A percentile compares a stretch with the other conserved stretches of the same genome.
Evolutionary conservation across 2,113 vertebrate species (phyloP).

Genomic region (Tautogolabrus adspersus): DNA sequence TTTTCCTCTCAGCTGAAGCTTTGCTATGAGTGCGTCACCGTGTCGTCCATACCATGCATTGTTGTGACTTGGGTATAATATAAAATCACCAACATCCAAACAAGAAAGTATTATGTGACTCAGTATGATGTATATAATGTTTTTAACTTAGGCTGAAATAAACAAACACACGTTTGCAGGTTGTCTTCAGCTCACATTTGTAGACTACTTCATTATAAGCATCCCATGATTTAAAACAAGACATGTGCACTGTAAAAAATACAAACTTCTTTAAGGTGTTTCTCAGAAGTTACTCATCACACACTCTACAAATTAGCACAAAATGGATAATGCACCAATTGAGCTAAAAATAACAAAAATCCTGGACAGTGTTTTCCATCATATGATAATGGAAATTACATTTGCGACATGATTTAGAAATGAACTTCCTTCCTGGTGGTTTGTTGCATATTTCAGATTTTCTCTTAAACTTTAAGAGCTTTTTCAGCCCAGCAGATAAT

Average conservation of each 20-base stretch:
- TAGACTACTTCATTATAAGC: background rate
- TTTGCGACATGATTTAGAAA: no score
- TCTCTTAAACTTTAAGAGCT: no score
- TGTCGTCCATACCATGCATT: background rate
- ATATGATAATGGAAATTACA: no score
- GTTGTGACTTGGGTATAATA: background rate
- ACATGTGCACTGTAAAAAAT: no score
- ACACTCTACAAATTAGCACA: no score
- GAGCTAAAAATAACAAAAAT: no score
- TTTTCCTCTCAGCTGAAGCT: constrained; percentile 9
- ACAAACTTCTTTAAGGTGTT: no score
- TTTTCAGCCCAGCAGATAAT: background rate
- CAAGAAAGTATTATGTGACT: background rate
- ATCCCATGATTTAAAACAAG: background rate
- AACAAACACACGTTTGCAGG: constrained; percentile 8
- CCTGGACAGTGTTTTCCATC: no score
- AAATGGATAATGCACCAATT: no score
- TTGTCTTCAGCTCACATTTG: constrained; percentile 2
- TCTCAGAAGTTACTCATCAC: no score
- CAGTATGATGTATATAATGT: constrained; percentile 43
- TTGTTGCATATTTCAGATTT: no score
- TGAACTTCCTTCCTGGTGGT: no score
- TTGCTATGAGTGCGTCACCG: background rate
- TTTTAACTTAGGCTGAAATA: constrained; percentile 7
- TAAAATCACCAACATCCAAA: background rate